Conservation (phyloP, 1,140 invertebrate genomes). For the Scylla paramamosain region DNA sequence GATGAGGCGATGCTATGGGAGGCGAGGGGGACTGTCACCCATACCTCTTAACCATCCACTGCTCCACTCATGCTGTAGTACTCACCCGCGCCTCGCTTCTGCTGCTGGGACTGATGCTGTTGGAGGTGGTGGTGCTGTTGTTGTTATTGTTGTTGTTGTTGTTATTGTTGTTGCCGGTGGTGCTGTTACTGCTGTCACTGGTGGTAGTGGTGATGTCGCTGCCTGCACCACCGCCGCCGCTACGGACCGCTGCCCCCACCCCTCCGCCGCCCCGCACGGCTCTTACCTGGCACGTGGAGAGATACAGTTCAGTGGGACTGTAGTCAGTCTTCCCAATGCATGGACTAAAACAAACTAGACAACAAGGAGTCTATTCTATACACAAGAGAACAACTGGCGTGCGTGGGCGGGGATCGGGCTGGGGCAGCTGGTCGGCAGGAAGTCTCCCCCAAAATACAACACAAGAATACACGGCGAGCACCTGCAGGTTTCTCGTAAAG, state of each 20-base stretch:
- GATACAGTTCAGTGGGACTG: conserved; percentile 30
- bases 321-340: background rate
- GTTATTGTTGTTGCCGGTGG: conserved; percentile 28
- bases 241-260: conserved; percentile 4
- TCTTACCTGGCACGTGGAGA: conserved; percentile 51
- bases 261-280: conserved; percentile 47
- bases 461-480: background rate
- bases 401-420: background rate
- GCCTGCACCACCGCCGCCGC: conserved; percentile 34
- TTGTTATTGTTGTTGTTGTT: background rate
- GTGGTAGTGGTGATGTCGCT: background rate
- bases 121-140: conserved; percentile 17
- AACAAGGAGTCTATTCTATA: background rate
- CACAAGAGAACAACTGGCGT: background rate
- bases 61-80: conserved; percentile 33
- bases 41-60: background rate
- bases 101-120: conserved; percentile 5
- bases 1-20: conserved; percentile 34
- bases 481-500: background rate
- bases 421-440: background rate
- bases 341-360: background rate
- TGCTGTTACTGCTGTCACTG: conserved; percentile 25
- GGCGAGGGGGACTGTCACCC: background rate
- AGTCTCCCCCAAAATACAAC: background rate
- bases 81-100: conserved; percentile 34